Percentiles rank a stretch among this genome's conserved stretches.
phyloP scores from a whole-genome alignment of 1,140 invertebrate species.

The Cyclina sinensis region DNA sequence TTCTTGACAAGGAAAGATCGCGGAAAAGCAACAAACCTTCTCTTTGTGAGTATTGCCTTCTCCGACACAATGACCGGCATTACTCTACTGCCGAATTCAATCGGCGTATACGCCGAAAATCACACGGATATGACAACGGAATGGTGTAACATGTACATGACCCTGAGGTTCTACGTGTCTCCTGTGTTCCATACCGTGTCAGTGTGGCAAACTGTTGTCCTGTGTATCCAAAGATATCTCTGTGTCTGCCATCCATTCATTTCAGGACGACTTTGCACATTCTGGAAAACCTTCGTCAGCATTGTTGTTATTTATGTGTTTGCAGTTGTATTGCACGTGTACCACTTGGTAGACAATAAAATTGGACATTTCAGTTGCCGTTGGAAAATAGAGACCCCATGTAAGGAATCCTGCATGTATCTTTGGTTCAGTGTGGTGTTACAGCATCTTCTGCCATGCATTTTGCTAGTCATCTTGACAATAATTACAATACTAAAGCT shows the following conservation, averaged over 20 bases:
- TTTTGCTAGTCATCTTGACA: constrained; percentile 44
- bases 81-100: constrained; percentile 31
- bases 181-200: constrained; percentile 60
- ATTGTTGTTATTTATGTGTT: constrained; percentile 21
- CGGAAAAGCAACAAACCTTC: constrained; percentile 42
- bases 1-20: constrained; percentile 44
- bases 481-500: background rate
- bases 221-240: constrained; percentile 59
- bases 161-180: constrained; percentile 42
- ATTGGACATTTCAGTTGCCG: background rate
- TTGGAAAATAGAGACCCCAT: constrained; percentile 36
- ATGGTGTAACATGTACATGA: constrained; percentile 39
- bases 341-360: constrained; percentile 49
- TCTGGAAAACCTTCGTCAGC: constrained; percentile 40
- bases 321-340: constrained; percentile 22
- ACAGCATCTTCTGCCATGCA: constrained; percentile 46
- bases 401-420: constrained; percentile 48
- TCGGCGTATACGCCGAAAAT: constrained; percentile 34
- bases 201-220: constrained; percentile 57
- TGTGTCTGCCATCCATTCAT: constrained; percentile 66
- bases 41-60: constrained; percentile 57
- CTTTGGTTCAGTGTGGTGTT: constrained; percentile 52
- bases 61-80: constrained; percentile 63
- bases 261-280: constrained; percentile 43
- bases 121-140: background rate